These are phyloP conservation scores for Fissipunctia ypsillon DNA, from an alignment of 2,888 invertebrate genomes.

Conservation along the genomic window DNA sequence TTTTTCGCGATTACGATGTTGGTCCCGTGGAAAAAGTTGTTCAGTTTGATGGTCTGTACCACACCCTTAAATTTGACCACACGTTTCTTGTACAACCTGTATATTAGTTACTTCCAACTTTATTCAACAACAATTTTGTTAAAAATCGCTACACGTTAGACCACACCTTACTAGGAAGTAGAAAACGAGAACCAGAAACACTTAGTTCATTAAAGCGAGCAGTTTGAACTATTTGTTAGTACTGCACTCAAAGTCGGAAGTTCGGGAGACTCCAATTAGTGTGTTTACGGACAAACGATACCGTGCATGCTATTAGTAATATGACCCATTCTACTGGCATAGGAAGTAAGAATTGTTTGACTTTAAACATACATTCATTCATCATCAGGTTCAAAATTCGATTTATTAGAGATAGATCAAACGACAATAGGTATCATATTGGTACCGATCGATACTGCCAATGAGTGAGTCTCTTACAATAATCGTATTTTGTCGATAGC, in stretches of 20 bases:
- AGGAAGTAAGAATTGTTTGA: background rate
- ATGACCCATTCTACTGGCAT: slow-evolving; percentile 12
- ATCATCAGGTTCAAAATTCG: background rate
- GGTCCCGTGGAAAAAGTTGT: too few relatives aligned
- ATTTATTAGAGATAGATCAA: background rate
- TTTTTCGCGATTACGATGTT: too few relatives aligned
- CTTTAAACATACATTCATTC: background rate
- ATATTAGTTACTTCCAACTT: background rate
- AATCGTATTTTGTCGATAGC: background rate
- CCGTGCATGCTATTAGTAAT: slow-evolving; percentile 47
- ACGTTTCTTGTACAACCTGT: too few relatives aligned
- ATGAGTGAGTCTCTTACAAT: background rate
- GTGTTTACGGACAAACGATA: slow-evolving; percentile 31
- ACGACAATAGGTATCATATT: background rate
- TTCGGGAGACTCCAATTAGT: slow-evolving; percentile 46
- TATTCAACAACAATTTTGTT: background rate
- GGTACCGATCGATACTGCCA: background rate
- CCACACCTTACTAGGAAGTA: slow-evolving; percentile 24
- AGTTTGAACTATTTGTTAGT: slow-evolving; percentile 49
- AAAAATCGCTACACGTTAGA: background rate
- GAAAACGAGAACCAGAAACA: slow-evolving; percentile 12
- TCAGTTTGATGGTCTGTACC: too few relatives aligned
- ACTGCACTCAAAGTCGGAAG: slow-evolving; percentile 31
- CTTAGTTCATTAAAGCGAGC: slow-evolving; percentile 16
- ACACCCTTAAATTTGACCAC: too few relatives aligned